phyloP scores from a whole-genome alignment of 2,888 invertebrate species.

The Drosophila hamatofila region DNA sequence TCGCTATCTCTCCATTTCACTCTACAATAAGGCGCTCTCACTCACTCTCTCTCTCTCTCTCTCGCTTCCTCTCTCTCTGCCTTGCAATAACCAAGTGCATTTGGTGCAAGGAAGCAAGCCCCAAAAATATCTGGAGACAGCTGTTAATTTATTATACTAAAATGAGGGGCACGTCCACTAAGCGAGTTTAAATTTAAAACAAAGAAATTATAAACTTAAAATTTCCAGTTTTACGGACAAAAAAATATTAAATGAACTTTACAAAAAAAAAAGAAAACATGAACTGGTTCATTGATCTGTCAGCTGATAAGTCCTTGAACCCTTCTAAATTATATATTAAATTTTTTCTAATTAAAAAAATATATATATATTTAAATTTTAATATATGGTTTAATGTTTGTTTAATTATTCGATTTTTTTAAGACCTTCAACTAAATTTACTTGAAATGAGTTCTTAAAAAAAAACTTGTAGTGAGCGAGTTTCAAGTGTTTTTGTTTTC shows the following conservation, averaged over 20 bases:
- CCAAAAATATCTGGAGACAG: slow-evolving; percentile 25
- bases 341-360: background rate
- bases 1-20: slow-evolving; percentile 3
- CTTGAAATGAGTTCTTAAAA: slow-evolving; percentile 16
- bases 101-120: slow-evolving; percentile 40
- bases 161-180: slow-evolving; percentile 57
- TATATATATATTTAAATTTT: background rate
- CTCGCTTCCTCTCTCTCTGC: background rate
- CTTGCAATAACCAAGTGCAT: slow-evolving; percentile 12
- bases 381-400: slow-evolving; percentile 26
- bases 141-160: slow-evolving; percentile 7
- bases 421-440: slow-evolving; percentile 40
- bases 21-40: background rate
- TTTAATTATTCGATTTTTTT: slow-evolving; percentile 1
- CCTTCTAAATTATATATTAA: background rate
- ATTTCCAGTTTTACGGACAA: slow-evolving; percentile 16
- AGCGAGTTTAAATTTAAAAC: slow-evolving; percentile 48
- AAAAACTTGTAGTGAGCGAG: slow-evolving; percentile 5
- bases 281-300: slow-evolving; percentile 50
- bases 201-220: slow-evolving; percentile 45
- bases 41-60: slow-evolving; percentile 1
- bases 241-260: slow-evolving; percentile 13
- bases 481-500: background rate
- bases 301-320: slow-evolving; percentile 42
- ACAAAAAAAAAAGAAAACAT: slow-evolving; percentile 13